Conservation (phyloP, 2,888 invertebrate species). For the Conchocele bisecta region DNA sequence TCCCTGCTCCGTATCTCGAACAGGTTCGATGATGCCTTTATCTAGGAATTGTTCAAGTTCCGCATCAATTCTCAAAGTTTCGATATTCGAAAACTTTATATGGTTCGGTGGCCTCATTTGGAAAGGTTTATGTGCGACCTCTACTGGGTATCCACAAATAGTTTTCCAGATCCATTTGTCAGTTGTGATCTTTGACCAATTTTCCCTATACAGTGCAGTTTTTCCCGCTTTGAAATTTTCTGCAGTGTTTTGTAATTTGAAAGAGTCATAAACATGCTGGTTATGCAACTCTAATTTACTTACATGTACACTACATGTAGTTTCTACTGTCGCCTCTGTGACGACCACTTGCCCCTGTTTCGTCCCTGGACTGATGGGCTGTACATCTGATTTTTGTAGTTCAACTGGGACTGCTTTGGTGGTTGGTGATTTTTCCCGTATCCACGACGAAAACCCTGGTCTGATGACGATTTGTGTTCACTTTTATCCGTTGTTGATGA, state of each 20-base stretch:
- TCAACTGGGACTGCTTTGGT: too few relatives aligned
- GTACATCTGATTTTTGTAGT: too few relatives aligned
- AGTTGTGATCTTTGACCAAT: slow-evolving; percentile 6
- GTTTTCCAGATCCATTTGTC: slow-evolving; percentile 13
- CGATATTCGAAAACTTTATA: neutral
- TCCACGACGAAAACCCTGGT: too few relatives aligned
- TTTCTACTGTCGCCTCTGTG: too few relatives aligned
- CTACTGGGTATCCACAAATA: neutral
- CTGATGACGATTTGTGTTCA: too few relatives aligned
- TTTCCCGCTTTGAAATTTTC: slow-evolving; percentile 12
- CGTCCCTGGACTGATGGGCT: too few relatives aligned
- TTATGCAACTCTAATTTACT: too few relatives aligned
- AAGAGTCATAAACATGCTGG: too few relatives aligned
- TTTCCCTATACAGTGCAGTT: neutral
- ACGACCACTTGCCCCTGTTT: too few relatives aligned
- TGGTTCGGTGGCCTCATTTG: neutral
- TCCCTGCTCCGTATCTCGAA: neutral
- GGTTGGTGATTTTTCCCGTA: too few relatives aligned
- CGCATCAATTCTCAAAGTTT: neutral
- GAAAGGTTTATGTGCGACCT: neutral
- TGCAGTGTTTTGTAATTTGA: neutral
- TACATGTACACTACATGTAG: too few relatives aligned
- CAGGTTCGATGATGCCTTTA: neutral
- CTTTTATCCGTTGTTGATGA: too few relatives aligned
- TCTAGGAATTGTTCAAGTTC: neutral